These are phyloP conservation scores for Gymnopithys bicolor DNA, from an alignment of 2,797 vertebrate species.

Conservation along the genomic window DNA sequence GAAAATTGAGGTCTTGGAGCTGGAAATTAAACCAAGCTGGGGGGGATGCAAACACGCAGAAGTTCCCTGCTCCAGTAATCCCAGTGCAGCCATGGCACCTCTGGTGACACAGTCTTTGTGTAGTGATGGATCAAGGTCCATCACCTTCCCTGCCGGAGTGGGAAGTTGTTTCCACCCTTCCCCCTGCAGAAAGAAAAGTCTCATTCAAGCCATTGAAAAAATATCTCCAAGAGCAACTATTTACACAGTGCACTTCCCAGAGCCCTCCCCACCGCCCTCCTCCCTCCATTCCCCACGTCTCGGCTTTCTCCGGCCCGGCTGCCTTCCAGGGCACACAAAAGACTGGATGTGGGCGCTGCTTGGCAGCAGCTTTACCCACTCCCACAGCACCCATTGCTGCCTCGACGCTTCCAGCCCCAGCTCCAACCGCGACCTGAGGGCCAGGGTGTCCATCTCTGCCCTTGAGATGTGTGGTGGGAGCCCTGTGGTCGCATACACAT, in stretches of 20 bases:
- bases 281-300: not conserved
- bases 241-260: conserved; percentile 34
- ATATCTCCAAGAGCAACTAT: conserved; percentile 38
- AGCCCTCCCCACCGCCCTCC: not conserved
- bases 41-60: fast-evolving
- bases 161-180: conserved; percentile 22
- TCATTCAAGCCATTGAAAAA: conserved; percentile 1
- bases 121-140: not conserved
- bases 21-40: not conserved
- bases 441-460: not conserved
- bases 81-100: not conserved
- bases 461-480: not conserved
- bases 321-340: not conserved
- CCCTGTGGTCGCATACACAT: fast-evolving
- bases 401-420: not conserved
- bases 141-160: not conserved
- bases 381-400: not conserved
- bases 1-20: not conserved
- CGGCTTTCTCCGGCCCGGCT: not conserved
- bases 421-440: not conserved
- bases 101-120: not conserved
- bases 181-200: conserved; percentile 36
- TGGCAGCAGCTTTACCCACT: not conserved
- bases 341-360: not conserved
- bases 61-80: fast-evolving